Conservation (phyloP, 2,113 vertebrate species). For the Misgurnus mizolepis region DNA sequence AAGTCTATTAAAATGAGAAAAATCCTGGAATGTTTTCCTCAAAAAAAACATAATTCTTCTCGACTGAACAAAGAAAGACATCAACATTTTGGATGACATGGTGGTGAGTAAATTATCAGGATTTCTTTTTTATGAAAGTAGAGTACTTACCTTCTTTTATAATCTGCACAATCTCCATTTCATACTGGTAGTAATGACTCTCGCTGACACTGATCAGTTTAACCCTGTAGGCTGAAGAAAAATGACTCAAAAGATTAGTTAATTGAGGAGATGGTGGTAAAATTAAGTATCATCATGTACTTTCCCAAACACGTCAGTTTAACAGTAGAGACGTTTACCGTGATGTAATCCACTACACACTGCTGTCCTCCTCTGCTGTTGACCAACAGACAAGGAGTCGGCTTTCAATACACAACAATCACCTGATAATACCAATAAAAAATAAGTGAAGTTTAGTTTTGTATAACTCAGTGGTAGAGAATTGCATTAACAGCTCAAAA, state of each 20-base stretch:
- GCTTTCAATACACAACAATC: slow-evolving; percentile 70
- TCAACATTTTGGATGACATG: no score
- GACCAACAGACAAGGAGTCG: slow-evolving; percentile 39
- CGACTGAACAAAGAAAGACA: no score
- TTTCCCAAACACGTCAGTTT: background rate
- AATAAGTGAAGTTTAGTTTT: background rate
- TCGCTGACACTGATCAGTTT: slow-evolving; percentile 61
- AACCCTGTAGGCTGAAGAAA: slow-evolving; percentile 66
- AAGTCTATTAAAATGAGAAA: no score
- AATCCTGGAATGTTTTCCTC: no score
- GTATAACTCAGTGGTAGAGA: background rate
- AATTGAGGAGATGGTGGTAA: no score
- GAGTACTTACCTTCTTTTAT: slow-evolving; percentile 75
- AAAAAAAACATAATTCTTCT: no score
- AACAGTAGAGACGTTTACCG: slow-evolving; percentile 53
- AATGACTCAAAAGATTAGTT: background rate
- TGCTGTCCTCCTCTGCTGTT: slow-evolving; percentile 47
- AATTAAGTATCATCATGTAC: no score
- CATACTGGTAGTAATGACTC: slow-evolving; percentile 74
- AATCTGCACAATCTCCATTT: slow-evolving; percentile 69
- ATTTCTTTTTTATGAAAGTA: no score
- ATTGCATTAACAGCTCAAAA: no score
- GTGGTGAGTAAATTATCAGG: no score
- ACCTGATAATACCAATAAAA: slow-evolving; percentile 54
- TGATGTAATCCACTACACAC: slow-evolving; percentile 69